Percentiles rank a stretch among this genome's conserved stretches.
Evolutionary conservation across 2,113 vertebrate species (phyloP).

Genomic region (Mormyrus lacerda): DNA sequence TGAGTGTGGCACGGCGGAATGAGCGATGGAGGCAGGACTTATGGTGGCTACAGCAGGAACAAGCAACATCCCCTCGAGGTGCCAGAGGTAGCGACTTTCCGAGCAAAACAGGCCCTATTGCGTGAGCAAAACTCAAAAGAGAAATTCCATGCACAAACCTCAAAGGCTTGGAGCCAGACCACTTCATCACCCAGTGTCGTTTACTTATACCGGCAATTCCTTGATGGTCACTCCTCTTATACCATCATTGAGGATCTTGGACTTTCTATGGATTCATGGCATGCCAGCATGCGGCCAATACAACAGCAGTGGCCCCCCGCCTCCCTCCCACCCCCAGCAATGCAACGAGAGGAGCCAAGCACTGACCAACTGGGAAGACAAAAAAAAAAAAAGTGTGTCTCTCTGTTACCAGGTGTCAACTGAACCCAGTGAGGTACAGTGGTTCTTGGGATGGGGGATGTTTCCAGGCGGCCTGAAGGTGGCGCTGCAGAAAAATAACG

Average conservation of each 20-base stretch:
- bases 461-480: constrained; percentile 46
- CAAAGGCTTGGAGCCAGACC: neutral
- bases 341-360: constrained; percentile 38
- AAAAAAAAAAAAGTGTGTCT: constrained; percentile 19
- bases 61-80: constrained; percentile 21
- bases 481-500: constrained; percentile 49
- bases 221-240: constrained; percentile 18
- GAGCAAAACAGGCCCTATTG: neutral
- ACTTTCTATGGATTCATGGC: constrained; percentile 34
- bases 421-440: constrained; percentile 40
- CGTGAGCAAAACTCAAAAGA: neutral
- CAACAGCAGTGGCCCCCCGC: constrained; percentile 26
- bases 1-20: neutral
- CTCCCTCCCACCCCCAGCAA: constrained; percentile 18
- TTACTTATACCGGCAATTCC: constrained; percentile 10
- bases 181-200: constrained; percentile 31
- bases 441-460: constrained; percentile 32
- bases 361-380: constrained; percentile 28
- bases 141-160: constrained; percentile 32
- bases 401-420: constrained; percentile 46
- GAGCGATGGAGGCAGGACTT: neutral
- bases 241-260: constrained; percentile 26
- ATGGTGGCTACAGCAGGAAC: constrained; percentile 4
- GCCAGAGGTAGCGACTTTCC: neutral
- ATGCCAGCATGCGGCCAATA: constrained; percentile 58